Base-by-base conservation (phyloP, 2,113 vertebrate genomes). In the Cercopithecus mona region DNA sequence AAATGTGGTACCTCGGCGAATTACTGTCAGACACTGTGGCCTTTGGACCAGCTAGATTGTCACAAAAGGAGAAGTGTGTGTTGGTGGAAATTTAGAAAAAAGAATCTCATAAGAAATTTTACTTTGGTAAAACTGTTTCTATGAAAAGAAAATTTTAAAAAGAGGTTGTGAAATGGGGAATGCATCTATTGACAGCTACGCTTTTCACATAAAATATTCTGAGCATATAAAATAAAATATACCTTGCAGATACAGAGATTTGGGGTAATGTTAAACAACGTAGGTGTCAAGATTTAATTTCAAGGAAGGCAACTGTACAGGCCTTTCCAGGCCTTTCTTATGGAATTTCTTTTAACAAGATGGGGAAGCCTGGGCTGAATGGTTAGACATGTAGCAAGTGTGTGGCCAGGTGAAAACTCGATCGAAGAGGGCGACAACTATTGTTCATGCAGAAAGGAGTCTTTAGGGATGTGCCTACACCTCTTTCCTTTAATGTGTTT, bases 11-110 rank as follows among this genome's bases (percentile, higher is more conserved):
- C 76, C 81, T 95, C 0, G 1, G 80, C 0, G 45, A 98, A 97
- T 98, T 92, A 90, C 95, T 97, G 93, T 90, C 87, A 96, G 92
- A 94, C 75, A 48, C 20, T 1, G 25, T 72, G 66, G 95, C 92
- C 80, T 96, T 64, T 78, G 25, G 57, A 82, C 35, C 40, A 88
- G 94, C 66, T 66, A 93, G 83, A 83, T 94, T 78, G 73, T 84
- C 25, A 4, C 16, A 40, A 85, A 57, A 95, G 45, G 27, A 90
- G 76, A 96, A 57, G 64, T 78, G n/a, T 79, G 23, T 70, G 57
- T 64, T 82, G 25, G 45, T 70, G 45, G 70, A 85, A 73, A 30
- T 66, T 96, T 70, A 30, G 48, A 14, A 57, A 38, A 88, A 52
- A 78, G 70, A 87, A 66, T 61, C 61, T 64, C 38, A 10, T 66